phyloP scores from a whole-genome alignment of 2,888 invertebrate genomes.

The Ctena decussata region DNA sequence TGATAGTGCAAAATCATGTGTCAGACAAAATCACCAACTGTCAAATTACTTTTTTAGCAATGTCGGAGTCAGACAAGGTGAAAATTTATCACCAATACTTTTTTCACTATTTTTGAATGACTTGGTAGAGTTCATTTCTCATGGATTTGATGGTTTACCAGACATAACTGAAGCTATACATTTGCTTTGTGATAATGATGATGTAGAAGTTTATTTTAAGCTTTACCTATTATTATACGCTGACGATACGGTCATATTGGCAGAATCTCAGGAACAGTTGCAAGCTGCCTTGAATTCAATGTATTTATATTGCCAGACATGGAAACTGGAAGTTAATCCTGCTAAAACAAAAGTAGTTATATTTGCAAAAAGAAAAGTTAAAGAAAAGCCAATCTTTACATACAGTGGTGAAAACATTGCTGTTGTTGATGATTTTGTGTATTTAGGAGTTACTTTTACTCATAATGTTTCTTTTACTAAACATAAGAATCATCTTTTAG shows the following conservation, averaged over 20 bases:
- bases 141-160: neutral
- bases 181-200: neutral
- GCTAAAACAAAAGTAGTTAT: constrained; percentile 4
- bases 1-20: neutral
- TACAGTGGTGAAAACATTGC: neutral
- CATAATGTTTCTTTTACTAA: neutral
- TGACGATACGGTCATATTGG: neutral
- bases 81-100: too few relatives aligned
- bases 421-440: constrained; percentile 9
- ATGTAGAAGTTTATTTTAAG: neutral
- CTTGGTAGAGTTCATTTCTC: neutral
- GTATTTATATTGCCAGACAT: neutral
- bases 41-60: neutral
- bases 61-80: neutral
- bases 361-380: constrained; percentile 1
- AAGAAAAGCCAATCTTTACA: neutral
- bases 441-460: neutral
- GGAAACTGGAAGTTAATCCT: neutral
- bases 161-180: neutral
- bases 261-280: neutral
- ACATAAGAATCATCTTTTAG: neutral
- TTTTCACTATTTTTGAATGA: too few relatives aligned
- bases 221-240: neutral
- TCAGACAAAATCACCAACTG: neutral
- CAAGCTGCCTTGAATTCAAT: neutral